Percentiles rank a stretch among this genome's conserved stretches.
phyloP scores from a whole-genome alignment of 2,888 invertebrate species.

The Apodemia duryi region DNA sequence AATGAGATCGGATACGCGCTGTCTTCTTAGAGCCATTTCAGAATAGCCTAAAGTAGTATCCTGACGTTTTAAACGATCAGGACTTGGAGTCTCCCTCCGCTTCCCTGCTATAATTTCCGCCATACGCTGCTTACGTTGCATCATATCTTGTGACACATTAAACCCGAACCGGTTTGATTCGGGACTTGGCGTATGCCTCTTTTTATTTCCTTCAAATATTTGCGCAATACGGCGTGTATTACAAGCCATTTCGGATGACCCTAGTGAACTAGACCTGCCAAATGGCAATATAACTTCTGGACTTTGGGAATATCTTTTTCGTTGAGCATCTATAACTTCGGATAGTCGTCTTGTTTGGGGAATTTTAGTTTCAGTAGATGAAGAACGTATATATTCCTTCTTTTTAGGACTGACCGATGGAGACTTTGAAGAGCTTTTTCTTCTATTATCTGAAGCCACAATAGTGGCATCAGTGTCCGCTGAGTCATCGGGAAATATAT shows the following conservation, averaged over 20 bases:
- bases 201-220: slow-evolving; percentile 53
- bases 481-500: slow-evolving; percentile 49
- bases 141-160: slow-evolving; percentile 51
- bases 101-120: slow-evolving; percentile 62
- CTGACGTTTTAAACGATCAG: slow-evolving; percentile 44
- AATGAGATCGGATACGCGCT: slow-evolving; percentile 55
- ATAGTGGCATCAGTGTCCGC: slow-evolving; percentile 52
- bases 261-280: slow-evolving; percentile 54
- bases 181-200: slow-evolving; percentile 51
- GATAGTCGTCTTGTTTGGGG: slow-evolving; percentile 46
- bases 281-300: slow-evolving; percentile 39
- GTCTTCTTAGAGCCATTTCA: slow-evolving; percentile 57
- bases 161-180: slow-evolving; percentile 45
- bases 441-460: slow-evolving; percentile 36
- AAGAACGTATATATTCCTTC: slow-evolving; percentile 35
- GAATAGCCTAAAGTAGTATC: slow-evolving; percentile 48
- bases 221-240: slow-evolving; percentile 57
- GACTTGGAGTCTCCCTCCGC: slow-evolving; percentile 47
- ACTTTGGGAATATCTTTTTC: slow-evolving; percentile 45
- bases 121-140: slow-evolving; percentile 55
- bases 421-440: slow-evolving; percentile 34
- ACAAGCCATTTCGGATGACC: slow-evolving; percentile 41
- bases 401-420: slow-evolving; percentile 34
- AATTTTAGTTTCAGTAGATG: slow-evolving; percentile 36
- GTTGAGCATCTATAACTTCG: slow-evolving; percentile 40